A percentile compares a stretch with the other conserved stretches of the same genome.
Conservation (phyloP, 2,888 invertebrate genomes). For the Tridacna gigas region DNA sequence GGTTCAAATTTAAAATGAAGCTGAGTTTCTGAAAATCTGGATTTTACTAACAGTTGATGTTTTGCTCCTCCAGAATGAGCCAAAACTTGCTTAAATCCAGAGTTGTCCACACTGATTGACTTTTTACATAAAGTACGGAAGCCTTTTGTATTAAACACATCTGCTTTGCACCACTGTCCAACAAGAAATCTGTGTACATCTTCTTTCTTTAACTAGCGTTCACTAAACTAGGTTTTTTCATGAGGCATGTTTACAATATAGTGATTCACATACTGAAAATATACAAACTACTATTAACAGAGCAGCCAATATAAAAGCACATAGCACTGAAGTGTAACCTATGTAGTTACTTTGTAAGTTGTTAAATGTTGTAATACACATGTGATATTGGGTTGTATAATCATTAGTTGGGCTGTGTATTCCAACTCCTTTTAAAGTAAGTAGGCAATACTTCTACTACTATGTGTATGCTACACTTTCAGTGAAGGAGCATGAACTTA, state of each 20-base stretch:
- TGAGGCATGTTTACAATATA: slow-evolving; percentile 36
- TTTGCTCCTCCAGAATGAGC: slow-evolving; percentile 42
- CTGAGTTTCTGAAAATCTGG: no score
- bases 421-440: neutral
- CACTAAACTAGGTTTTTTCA: slow-evolving; percentile 44
- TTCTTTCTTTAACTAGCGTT: slow-evolving; percentile 50
- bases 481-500: slow-evolving; percentile 28
- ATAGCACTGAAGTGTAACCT: slow-evolving; percentile 10
- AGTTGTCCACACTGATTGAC: slow-evolving; percentile 46
- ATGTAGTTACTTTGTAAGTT: no score
- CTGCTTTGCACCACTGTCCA: slow-evolving; percentile 52
- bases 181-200: slow-evolving; percentile 43
- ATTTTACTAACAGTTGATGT: no score
- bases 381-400: neutral
- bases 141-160: slow-evolving; percentile 39
- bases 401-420: no score
- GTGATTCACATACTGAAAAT: neutral
- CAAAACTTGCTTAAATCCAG: slow-evolving; percentile 43
- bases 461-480: slow-evolving; percentile 22
- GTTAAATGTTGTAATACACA: slow-evolving; percentile 17
- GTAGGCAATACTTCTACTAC: slow-evolving; percentile 4
- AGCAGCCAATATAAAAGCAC: slow-evolving; percentile 2
- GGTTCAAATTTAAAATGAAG: slow-evolving; percentile 30
- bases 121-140: slow-evolving; percentile 40
- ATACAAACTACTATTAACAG: neutral